Evolutionary conservation across 1,140 invertebrate genomes (phyloP), one percentile per base, ranked within the genome.

Genomic region (Lepidurus packardi): DNA sequence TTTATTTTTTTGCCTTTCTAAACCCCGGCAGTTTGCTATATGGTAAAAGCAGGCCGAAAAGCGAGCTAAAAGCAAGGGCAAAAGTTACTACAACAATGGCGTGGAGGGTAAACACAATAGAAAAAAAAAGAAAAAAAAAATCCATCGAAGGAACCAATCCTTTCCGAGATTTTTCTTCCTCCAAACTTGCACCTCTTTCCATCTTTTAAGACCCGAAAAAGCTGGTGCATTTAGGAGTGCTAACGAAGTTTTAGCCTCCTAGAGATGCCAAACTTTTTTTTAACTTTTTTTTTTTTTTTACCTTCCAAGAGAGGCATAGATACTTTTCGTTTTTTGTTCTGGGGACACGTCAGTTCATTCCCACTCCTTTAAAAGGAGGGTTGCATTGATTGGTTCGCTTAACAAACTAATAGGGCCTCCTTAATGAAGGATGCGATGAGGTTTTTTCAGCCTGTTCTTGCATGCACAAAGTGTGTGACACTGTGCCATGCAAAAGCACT

Each of bases 141-240:
- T 65, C 7, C 16, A 16, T n/a, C 53, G 53, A 65, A 65, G 16
- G 21, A 65, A 65, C 53, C 53, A 65, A 65, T 65, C 53, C 53
- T 65, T 65, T 65, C 10, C 16, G 13, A 65, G 53, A 65, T 21
- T 65, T 65, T 65, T 65, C 53, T 21, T 7, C 21, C 8, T 21
- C n/a, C 16, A 65, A 65, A 13, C 21, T 65, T 65, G 53, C 13
- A 65, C n/a, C 53, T 65, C 53, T 65, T 65, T 65, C 53, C 53
- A 65, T 65, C 47, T 65, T 65, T 65, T 65, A 65, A 65, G 53
- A 65, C 53, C 53, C 53, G n/a, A 65, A 34, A 34, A 65, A 65
- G 53, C 53, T 65, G 53, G 53, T 65, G 53, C 53, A 65, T 65
- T 65, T 21, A 65, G 53, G 53, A 65, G 53, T 65, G 53, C 53